Evolutionary conservation across 2,797 vertebrate genomes (phyloP).

Genomic region (Sarcophilus harrisii): DNA sequence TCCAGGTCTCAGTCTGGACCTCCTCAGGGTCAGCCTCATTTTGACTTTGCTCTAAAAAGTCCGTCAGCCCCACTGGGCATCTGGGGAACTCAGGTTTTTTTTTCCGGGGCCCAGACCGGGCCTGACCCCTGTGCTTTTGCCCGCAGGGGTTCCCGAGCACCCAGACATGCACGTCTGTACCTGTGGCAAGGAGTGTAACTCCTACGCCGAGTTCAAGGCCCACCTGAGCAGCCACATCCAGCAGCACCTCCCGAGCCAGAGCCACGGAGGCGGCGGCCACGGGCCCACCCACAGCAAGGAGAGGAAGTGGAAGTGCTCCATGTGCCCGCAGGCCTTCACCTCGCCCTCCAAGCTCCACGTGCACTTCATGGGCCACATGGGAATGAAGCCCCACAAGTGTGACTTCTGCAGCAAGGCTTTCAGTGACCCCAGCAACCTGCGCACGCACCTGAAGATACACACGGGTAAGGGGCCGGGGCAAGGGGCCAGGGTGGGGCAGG

Average conservation of each 20-base stretch:
- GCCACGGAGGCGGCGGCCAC: constrained; percentile 84
- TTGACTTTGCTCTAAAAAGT: too few species aligned
- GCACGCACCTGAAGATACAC: constrained; percentile 98
- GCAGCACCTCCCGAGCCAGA: constrained; percentile 90
- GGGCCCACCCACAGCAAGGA: constrained; percentile 91
- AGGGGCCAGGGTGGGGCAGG: background rate
- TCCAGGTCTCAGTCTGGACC: too few species aligned
- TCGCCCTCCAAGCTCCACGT: constrained; percentile 98
- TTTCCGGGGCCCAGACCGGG: background rate
- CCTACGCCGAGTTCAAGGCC: constrained; percentile 94
- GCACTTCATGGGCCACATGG: constrained; percentile 99
- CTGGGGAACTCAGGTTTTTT: too few species aligned
- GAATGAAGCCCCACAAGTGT: constrained; percentile 98
- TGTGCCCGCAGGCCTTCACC: constrained; percentile 96
- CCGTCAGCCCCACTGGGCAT: too few species aligned
- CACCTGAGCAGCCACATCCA: constrained; percentile 93
- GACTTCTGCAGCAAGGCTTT: constrained; percentile 99
- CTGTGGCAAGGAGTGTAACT: constrained; percentile 95
- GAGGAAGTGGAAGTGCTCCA: constrained; percentile 96
- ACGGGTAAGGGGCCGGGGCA: constrained; percentile 88
- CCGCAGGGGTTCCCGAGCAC: constrained; percentile 91
- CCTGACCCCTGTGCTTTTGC: constrained; percentile 54
- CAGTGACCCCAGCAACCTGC: constrained; percentile 98
- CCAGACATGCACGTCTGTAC: constrained; percentile 96
- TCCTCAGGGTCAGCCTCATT: too few species aligned